Conservation (phyloP, 1,140 invertebrate species). For the Drosophila fuyamai region DNA sequence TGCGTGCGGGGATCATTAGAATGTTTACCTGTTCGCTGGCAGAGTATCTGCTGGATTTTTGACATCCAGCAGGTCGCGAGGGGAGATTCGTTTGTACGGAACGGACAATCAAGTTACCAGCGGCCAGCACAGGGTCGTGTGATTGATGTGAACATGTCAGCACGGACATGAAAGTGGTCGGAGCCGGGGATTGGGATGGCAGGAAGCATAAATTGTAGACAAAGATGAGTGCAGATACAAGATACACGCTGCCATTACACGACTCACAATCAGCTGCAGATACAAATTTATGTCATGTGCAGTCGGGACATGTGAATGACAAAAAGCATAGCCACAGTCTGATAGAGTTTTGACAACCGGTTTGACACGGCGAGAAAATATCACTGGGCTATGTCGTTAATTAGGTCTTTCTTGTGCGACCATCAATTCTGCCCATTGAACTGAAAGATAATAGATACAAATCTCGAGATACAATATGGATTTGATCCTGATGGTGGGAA, state of each 20-base stretch:
- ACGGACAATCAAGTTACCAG: slow-evolving; percentile 67
- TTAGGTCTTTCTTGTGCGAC: neutral
- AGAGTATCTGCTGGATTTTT: slow-evolving; percentile 20
- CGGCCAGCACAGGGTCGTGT: slow-evolving; percentile 42
- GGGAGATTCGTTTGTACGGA: slow-evolving; percentile 25
- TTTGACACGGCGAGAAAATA: slow-evolving; percentile 28
- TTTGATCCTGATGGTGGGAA: too few species aligned
- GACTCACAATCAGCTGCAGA: slow-evolving; percentile 61
- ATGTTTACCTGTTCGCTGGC: slow-evolving; percentile 61
- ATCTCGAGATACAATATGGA: too few species aligned
- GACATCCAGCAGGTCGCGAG: slow-evolving; percentile 6
- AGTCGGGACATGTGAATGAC: slow-evolving; percentile 59
- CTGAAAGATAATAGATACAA: too few species aligned
- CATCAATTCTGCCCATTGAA: neutral
- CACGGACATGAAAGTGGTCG: slow-evolving; percentile 36
- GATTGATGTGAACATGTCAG: slow-evolving; percentile 76
- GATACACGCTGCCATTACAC: slow-evolving; percentile 58
- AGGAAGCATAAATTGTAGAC: slow-evolving; percentile 77
- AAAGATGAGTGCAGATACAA: slow-evolving; percentile 66
- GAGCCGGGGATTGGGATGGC: slow-evolving; percentile 9
- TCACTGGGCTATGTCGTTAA: neutral
- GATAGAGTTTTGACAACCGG: slow-evolving; percentile 66
- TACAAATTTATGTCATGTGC: slow-evolving; percentile 78
- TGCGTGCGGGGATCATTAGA: slow-evolving; percentile 73
- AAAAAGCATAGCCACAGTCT: slow-evolving; percentile 37